Evolutionary conservation across 2,113 vertebrate species (phyloP).

Genomic region (Tringa solitaria): DNA sequence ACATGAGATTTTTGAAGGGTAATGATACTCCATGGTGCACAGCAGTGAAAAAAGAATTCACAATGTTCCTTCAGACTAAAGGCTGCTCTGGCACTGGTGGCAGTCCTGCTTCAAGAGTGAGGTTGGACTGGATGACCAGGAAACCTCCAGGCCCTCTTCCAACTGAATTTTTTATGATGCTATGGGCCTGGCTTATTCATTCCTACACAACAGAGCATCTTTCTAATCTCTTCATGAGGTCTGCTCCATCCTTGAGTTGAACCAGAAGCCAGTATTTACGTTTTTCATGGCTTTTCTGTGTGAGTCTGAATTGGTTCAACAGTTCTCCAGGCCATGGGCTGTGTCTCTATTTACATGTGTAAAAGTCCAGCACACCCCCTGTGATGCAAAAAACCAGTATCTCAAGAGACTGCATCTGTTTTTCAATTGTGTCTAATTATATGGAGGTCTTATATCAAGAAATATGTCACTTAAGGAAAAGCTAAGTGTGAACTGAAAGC

Average conservation of each 20-base stretch:
- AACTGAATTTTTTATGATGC: not conserved
- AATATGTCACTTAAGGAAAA: not conserved
- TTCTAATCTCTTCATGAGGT: not conserved
- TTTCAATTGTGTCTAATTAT: not conserved
- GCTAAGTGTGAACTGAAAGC: not conserved
- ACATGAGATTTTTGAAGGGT: not conserved
- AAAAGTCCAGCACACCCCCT: not conserved
- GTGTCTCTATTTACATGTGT: not conserved
- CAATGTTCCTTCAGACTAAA: not conserved
- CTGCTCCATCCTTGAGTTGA: not conserved
- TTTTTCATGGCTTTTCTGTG: not conserved
- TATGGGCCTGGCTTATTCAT: not conserved
- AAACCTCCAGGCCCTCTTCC: not conserved
- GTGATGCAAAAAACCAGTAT: not conserved
- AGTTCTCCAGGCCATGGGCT: not conserved
- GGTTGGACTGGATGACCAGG: not conserved
- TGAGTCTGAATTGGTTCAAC: not conserved
- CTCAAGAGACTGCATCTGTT: not conserved
- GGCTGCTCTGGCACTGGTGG: not conserved
- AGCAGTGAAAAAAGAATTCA: not conserved
- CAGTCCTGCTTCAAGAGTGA: not conserved
- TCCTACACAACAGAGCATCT: not conserved
- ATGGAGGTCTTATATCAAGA: not conserved
- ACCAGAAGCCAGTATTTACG: not conserved
- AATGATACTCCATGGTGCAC: not conserved